Evolutionary conservation across 2,888 invertebrate species (phyloP).

Genomic region (Disparrhopalites patrizii): DNA sequence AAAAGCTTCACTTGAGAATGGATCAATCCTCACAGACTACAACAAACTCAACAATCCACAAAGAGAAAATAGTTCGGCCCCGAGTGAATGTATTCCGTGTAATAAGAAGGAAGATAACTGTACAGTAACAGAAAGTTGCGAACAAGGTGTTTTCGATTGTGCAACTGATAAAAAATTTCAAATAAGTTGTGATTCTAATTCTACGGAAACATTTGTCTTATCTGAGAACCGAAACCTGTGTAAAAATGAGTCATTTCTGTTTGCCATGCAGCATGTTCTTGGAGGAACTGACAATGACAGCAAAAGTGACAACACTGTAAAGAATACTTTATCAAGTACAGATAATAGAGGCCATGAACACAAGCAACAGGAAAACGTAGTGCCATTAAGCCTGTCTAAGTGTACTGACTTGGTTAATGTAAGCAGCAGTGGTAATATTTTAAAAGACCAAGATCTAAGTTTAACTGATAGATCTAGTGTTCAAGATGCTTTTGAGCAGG

Average conservation of each 20-base stretch:
- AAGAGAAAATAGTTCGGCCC: no score
- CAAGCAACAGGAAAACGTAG: no score
- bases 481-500: constrained; percentile 15
- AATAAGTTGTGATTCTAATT: neutral
- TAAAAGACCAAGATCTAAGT: no score
- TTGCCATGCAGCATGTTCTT: constrained; percentile 11
- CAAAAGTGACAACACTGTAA: neutral
- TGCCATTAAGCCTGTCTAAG: no score
- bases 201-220: neutral
- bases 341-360: constrained; percentile 1
- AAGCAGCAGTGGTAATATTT: no score
- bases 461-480: constrained; percentile 7
- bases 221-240: neutral
- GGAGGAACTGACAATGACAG: neutral
- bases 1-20: neutral
- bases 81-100: neutral
- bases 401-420: no score
- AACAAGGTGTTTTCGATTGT: no score
- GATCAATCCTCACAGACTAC: neutral
- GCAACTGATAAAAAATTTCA: no score
- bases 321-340: no score
- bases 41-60: no score
- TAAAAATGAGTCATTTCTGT: constrained; percentile 28
- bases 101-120: neutral
- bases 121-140: neutral